A percentile compares a stretch with the other conserved stretches of the same genome.
These are phyloP conservation scores for Paramuricea clavata DNA, from an alignment of 92 coral and sea anemone genomes.

Conservation along the genomic window DNA sequence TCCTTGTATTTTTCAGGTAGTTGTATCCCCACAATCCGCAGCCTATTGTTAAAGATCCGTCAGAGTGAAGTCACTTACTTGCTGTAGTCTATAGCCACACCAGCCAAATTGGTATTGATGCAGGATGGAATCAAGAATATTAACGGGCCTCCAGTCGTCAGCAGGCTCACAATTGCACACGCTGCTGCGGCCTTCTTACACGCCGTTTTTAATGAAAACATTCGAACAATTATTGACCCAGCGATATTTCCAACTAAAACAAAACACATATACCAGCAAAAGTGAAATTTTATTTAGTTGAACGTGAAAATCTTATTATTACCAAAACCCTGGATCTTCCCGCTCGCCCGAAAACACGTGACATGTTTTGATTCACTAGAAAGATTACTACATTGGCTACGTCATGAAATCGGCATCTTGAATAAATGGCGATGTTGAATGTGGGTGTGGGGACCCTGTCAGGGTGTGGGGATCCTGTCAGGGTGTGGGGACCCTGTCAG, in stretches of 20 bases:
- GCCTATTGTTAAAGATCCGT: not conserved
- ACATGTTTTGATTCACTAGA: too few species aligned
- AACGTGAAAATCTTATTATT: too few species aligned
- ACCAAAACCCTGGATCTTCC: too few species aligned
- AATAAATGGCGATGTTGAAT: too few species aligned
- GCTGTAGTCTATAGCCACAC: slow-evolving; percentile 71
- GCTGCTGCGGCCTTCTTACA: slow-evolving; percentile 83
- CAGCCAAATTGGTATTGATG: slow-evolving; percentile 73
- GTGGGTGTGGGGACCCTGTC: too few species aligned
- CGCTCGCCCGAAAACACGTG: too few species aligned
- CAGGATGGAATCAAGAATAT: slow-evolving; percentile 87
- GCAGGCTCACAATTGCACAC: slow-evolving; percentile 54
- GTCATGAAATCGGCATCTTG: too few species aligned
- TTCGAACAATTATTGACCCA: slow-evolving; percentile 71
- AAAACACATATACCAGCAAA: not conserved
- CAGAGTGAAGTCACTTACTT: not conserved
- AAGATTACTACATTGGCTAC: too few species aligned
- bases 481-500: too few species aligned
- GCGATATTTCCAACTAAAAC: slow-evolving; percentile 68
- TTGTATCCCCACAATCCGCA: not conserved
- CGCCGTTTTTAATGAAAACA: slow-evolving; percentile 74
- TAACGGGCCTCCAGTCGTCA: slow-evolving; percentile 59
- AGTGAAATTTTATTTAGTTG: not conserved
- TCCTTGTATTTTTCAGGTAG: too few species aligned
- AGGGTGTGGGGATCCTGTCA: too few species aligned